phyloP scores from a whole-genome alignment of 2,797 vertebrate genomes.

The Thripadectes ignobilis region DNA sequence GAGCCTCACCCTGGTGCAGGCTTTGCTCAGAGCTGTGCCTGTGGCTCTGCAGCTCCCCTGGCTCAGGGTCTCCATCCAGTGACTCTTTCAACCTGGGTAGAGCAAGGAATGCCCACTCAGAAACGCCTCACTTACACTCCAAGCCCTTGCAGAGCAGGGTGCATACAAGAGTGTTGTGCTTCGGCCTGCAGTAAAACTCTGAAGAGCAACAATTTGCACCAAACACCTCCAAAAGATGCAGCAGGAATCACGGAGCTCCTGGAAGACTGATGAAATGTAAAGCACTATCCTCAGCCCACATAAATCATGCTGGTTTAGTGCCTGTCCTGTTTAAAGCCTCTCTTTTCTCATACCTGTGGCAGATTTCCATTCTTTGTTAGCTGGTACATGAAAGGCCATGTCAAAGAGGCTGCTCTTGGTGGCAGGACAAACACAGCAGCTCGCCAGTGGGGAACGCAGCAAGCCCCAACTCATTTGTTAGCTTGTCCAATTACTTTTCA shows the following conservation, averaged over 20 bases:
- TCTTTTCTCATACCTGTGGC: slow-evolving; percentile 67
- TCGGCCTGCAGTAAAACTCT: background rate
- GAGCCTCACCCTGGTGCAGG: background rate
- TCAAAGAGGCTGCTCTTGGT: slow-evolving; percentile 56
- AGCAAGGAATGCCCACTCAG: background rate
- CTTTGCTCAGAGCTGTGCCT: background rate
- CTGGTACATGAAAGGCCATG: slow-evolving; percentile 53
- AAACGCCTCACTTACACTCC: background rate
- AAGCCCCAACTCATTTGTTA: slow-evolving; percentile 70
- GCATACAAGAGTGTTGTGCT: background rate
- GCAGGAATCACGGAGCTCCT: background rate
- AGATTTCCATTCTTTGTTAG: slow-evolving; percentile 64
- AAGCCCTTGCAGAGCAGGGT: background rate
- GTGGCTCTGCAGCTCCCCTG: background rate
- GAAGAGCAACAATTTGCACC: background rate
- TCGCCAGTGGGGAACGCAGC: slow-evolving; percentile 45
- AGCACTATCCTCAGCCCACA: background rate
- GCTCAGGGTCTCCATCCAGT: background rate
- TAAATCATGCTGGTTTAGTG: slow-evolving; percentile 51
- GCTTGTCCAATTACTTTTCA: slow-evolving; percentile 72
- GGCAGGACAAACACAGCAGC: slow-evolving; percentile 24
- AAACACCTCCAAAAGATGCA: background rate
- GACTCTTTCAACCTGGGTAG: background rate
- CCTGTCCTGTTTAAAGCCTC: slow-evolving; percentile 56
- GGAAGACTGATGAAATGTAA: slow-evolving; percentile 15